Evolutionary conservation across 2,797 vertebrate species (phyloP), one percentile per base, ranked within the genome.

Genomic region (Percopsis omiscomaycus): DNA sequence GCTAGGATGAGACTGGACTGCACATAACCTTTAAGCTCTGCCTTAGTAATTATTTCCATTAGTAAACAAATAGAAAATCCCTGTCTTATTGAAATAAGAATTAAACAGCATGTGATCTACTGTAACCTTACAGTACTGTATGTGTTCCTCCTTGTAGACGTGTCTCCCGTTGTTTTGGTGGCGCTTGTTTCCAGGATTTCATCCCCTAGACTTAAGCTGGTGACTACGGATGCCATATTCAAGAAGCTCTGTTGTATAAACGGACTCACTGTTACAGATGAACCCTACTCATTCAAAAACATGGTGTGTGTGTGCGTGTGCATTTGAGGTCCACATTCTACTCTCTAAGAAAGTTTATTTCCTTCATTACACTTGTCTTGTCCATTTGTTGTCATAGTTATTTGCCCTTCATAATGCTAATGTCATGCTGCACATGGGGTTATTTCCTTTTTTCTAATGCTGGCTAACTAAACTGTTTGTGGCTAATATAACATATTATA

Each of bases 131-230:
- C 22, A 22, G 22, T 14, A 12, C 48, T 50, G 48, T 15, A 8
- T 46, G 13, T 62, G 1, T 59, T 74, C 59, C 11, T 27, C 27
- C 47, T 37, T 74, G 2, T 47, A 99, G 97, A 93, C 79, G 87
- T 94, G 74, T 88, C 92, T 57, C 47, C 84, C 13, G 64, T 68
- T 15, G 84, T 92, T 68, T 82, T 96, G 80, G 88, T 91, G 55
- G 85, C 76, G 53, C 89, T 98, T 59, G 74, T 97, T 85, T 89
- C 83, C 84, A 91, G 90, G 48, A 89, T 96, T 74, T 78, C 82
- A 13, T 96, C 94, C 2, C 81, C 79, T 68, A 95, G 94, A 86
- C 93, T 99, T 68, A 94, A 94, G 74, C 83, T 98, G 93, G 92
- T 92, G 76, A 86, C 94, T 51, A 91, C 94, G 52, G 95, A 98